A percentile compares a stretch with the other conserved stretches of the same genome.
phyloP scores from a whole-genome alignment of 2,888 invertebrate genomes.

The Podabrus alpinus region DNA sequence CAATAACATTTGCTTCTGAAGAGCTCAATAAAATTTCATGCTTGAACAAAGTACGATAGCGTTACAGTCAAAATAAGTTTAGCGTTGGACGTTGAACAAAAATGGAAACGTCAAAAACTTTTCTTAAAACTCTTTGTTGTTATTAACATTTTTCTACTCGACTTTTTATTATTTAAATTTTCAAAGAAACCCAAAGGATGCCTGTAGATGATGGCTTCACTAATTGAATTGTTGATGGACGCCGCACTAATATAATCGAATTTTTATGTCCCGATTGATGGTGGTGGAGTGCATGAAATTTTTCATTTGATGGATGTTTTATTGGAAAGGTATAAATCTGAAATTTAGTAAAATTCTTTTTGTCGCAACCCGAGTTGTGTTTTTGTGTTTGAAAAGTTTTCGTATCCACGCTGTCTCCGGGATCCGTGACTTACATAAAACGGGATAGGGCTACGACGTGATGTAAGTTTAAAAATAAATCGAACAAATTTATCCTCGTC shows the following conservation, averaged over 20 bases:
- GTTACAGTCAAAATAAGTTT: constrained; percentile 31
- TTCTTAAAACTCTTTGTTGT: constrained; percentile 14
- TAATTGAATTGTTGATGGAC: neutral
- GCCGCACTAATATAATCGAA: neutral
- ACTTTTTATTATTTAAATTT: neutral
- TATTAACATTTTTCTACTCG: neutral
- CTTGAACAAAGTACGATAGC: constrained; percentile 31
- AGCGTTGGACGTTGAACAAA: constrained; percentile 24
- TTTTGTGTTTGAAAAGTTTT: neutral
- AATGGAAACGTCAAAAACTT: constrained; percentile 23
- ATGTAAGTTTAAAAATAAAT: neutral
- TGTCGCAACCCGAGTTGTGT: neutral
- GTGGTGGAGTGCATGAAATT: too few relatives aligned
- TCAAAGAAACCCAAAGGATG: neutral
- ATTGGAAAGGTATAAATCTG: neutral
- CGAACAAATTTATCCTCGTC: neutral
- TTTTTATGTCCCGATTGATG: neutral
- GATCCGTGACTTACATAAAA: neutral
- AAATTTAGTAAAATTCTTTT: neutral
- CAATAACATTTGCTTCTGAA: constrained; percentile 29
- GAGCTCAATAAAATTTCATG: constrained; percentile 28
- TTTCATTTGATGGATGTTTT: neutral
- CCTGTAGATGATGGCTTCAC: neutral
- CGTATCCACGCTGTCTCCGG: neutral
- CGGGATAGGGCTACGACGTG: neutral